Conservation (phyloP, 1,140 invertebrate species). For the Armadillidium nasatum region DNA sequence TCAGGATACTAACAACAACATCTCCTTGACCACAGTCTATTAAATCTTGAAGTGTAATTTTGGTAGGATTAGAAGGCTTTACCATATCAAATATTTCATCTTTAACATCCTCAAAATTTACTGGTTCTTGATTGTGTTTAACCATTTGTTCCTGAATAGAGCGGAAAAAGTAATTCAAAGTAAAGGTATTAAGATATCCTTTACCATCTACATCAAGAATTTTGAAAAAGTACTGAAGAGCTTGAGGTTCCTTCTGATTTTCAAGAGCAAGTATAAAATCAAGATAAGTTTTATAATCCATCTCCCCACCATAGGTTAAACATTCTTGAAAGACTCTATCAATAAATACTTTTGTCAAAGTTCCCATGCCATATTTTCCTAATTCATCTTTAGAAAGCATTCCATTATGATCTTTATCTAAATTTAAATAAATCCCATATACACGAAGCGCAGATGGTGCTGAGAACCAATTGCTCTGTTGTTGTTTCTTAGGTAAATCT, state of each 20-base stretch:
- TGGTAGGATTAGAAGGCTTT: constrained; percentile 72
- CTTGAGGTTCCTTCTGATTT: constrained; percentile 84
- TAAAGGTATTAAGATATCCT: constrained; percentile 84
- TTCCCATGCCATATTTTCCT: constrained; percentile 82
- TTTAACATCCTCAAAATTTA: constrained; percentile 89
- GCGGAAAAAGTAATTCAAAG: constrained; percentile 88
- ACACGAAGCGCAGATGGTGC: constrained; percentile 80
- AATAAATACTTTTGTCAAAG: constrained; percentile 84
- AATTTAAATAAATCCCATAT: constrained; percentile 87
- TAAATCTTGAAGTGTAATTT: constrained; percentile 84
- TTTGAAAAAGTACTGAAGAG: constrained; percentile 84
- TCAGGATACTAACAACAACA: constrained; percentile 86
- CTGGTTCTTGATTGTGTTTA: constrained; percentile 73
- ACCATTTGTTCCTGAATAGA: constrained; percentile 84
- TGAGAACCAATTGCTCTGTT: constrained; percentile 92
- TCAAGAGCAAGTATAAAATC: constrained; percentile 91
- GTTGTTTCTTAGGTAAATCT: constrained; percentile 71
- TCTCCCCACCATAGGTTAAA: constrained; percentile 90
- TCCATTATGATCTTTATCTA: constrained; percentile 92
- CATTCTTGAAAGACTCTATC: constrained; percentile 92
- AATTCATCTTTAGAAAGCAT: constrained; percentile 88
- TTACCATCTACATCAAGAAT: constrained; percentile 84
- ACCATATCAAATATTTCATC: constrained; percentile 99
- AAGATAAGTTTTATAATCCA: constrained; percentile 96
- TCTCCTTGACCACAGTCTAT: constrained; percentile 75